A percentile compares a stretch with the other conserved stretches of the same genome.
phyloP scores from a whole-genome alignment of 2,888 invertebrate genomes.

The Caenorhabditis plicata region DNA sequence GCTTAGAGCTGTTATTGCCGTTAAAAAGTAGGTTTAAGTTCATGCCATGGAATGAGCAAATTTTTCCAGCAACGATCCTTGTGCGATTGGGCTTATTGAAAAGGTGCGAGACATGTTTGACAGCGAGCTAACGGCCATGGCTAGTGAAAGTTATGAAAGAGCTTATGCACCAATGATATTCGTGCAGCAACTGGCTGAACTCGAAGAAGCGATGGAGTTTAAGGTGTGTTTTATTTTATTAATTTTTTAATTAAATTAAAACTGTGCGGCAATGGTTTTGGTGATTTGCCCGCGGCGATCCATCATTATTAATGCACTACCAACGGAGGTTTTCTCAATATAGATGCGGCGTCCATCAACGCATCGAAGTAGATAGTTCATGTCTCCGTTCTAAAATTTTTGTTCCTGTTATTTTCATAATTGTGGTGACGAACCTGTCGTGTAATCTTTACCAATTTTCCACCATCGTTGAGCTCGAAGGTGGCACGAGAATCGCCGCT shows the following conservation, averaged over 20 bases:
- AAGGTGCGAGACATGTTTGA: conserved; percentile 87
- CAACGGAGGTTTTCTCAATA: conserved; percentile 11
- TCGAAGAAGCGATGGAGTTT: conserved; percentile 96
- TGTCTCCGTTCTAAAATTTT: conserved; percentile 4
- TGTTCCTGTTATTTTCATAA: neutral
- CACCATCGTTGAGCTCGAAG: conserved; percentile 13
- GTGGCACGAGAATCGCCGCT: conserved; percentile 8
- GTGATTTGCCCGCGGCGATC: conserved; percentile 11
- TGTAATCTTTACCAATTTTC: conserved; percentile 21
- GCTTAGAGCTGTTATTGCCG: conserved; percentile 87
- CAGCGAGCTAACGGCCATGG: conserved; percentile 92
- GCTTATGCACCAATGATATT: conserved; percentile 81
- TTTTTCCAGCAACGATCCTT: conserved; percentile 29
- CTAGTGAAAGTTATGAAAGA: conserved; percentile 89
- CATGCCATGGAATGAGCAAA: neutral
- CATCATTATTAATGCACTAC: conserved; percentile 12
- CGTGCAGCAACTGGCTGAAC: conserved; percentile 91
- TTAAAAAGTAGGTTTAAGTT: conserved; percentile 72
- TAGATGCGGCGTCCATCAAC: conserved; percentile 26
- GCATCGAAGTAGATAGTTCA: conserved; percentile 25
- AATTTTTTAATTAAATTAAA: conserved; percentile 1
- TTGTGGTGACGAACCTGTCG: neutral
- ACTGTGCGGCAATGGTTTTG: conserved; percentile 17
- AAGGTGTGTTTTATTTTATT: conserved; percentile 65
- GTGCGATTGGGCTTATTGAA: conserved; percentile 77